Evolutionary conservation across 2,888 invertebrate genomes (phyloP), one percentile per base, ranked within the genome.

Genomic region (Ophion ellenae): DNA sequence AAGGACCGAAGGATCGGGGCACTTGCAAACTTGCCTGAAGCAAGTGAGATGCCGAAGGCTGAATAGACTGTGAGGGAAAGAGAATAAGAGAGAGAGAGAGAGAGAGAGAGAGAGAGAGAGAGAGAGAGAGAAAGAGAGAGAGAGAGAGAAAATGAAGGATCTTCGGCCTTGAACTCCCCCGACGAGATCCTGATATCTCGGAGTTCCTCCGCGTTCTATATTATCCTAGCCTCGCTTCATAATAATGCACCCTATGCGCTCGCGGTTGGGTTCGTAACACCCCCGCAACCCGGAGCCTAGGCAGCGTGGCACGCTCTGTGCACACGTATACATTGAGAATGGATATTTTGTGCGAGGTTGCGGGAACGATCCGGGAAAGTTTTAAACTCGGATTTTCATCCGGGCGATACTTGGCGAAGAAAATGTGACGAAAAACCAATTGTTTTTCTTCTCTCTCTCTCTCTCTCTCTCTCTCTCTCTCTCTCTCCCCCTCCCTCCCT

Each of bases 401-500:
- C 47, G 47, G 78, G 28, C 47, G 28, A 69, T 78, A 78, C 69
- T 69, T 28, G 69, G 61, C 69, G 40, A 78, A 78, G 24, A 69
- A 69, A 61, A 45, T 45, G 7, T 57, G 75, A 28, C 40, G 73
- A 70, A 63, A 81, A 69, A 78, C 63, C 76, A 64, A 66, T 84
- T 80, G 70, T 86, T 86, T 84, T 83, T 74, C 61, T 63, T 76
- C 40, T 61, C 61, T 45, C 20, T 57, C 57, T 79, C 74, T 75
- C 70, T 75, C 82, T 40, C 69, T 81, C 70, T 66, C 73, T 71
- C 76, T 73, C 70, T 79, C 74, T 63, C 70, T 32, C 67, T 47
- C 24, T 57, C 63, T 70, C 69, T 24, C 11, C 11, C 36, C 11
- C 40, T 24, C 20, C n/a, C 82, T 74, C 24, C 1, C 24, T 24